Conservation (phyloP, 1,140 invertebrate species). For the Reticulitermes speratus region DNA sequence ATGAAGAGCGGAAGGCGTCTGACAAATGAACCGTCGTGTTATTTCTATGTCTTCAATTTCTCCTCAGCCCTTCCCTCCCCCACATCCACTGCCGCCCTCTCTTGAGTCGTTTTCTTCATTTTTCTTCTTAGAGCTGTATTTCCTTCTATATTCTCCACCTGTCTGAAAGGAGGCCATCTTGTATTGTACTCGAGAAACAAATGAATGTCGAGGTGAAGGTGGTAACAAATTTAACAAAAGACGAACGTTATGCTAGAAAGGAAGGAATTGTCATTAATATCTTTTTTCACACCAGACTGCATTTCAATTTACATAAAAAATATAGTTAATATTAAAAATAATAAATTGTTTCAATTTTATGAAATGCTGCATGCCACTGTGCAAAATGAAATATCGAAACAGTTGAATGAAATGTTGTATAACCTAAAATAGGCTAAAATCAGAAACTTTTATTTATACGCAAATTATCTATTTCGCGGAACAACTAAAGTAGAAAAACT, state of each 20-base stretch:
- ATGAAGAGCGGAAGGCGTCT: constrained; percentile 16
- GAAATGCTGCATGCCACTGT: too few species aligned
- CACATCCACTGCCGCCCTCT: constrained; percentile 5
- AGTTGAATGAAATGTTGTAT: too few species aligned
- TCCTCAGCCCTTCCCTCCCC: constrained; percentile 10
- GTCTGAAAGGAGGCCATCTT: constrained; percentile 17
- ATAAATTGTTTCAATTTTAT: background rate
- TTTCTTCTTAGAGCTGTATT: constrained; percentile 19
- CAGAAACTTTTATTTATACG: too few species aligned
- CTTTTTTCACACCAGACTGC: background rate
- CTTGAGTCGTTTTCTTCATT: constrained; percentile 10
- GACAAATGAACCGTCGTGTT: constrained; percentile 17
- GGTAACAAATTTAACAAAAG: constrained; percentile 16
- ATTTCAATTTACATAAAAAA: constrained; percentile 19
- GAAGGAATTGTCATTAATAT: constrained; percentile 14
- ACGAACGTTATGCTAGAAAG: constrained; percentile 6
- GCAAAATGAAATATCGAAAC: too few species aligned
- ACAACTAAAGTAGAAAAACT: too few species aligned
- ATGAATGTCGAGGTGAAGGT: constrained; percentile 15
- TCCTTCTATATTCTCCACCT: constrained; percentile 14
- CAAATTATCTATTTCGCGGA: too few species aligned
- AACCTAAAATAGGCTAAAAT: too few species aligned
- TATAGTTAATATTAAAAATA: background rate
- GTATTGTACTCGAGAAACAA: constrained; percentile 16
- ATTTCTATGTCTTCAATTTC: constrained; percentile 19